A percentile compares a stretch with the other conserved stretches of the same genome.
Evolutionary conservation across 2,113 vertebrate species (phyloP).

Genomic region (Triplophysa rosa): DNA sequence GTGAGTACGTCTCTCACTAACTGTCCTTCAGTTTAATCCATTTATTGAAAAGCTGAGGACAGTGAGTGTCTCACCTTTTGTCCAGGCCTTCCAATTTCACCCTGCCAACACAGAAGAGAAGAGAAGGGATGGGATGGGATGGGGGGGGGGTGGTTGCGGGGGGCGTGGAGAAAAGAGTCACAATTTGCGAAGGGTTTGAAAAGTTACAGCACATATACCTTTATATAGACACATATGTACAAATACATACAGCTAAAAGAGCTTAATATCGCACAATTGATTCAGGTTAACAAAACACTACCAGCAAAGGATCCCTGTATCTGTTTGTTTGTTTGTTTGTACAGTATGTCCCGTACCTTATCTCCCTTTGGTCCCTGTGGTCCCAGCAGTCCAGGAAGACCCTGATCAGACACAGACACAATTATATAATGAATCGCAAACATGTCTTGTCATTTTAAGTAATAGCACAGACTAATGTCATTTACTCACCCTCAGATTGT

Average conservation of each 20-base stretch:
- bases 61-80: constrained; percentile 86
- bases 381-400: constrained; percentile 88
- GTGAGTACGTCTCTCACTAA: neutral
- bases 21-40: constrained; percentile 67
- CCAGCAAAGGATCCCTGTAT: too few relatives aligned
- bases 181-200: neutral
- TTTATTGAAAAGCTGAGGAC: constrained; percentile 60
- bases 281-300: too few relatives aligned
- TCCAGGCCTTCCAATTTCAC: constrained; percentile 96
- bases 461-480: neutral
- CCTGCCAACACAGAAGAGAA: constrained; percentile 75
- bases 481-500: too few relatives aligned
- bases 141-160: too few relatives aligned
- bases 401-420: constrained; percentile 71
- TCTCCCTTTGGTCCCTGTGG: constrained; percentile 90
- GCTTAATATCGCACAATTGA: too few relatives aligned
- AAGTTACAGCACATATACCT: neutral
- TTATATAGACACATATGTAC: neutral
- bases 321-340: too few relatives aligned
- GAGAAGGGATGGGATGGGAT: constrained; percentile 10
- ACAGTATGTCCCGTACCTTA: constrained; percentile 78
- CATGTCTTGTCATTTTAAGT: constrained; percentile 26
- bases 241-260: neutral
- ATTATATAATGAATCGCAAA: constrained; percentile 1
- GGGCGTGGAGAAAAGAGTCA: constrained; percentile 6